phyloP scores from a whole-genome alignment of 2,113 vertebrate genomes.

The Coturnix japonica region DNA sequence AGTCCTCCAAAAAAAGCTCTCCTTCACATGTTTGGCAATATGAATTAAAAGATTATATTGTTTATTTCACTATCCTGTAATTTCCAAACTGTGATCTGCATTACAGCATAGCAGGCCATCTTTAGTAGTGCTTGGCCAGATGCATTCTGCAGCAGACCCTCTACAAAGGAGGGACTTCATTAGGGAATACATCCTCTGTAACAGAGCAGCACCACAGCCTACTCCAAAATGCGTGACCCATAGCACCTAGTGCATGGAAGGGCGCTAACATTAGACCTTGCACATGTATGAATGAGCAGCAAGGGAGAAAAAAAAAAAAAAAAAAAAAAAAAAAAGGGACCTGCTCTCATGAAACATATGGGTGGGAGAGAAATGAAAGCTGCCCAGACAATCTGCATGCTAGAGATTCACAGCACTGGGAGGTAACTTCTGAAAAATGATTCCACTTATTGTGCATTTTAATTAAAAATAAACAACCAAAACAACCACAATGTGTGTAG shows the following conservation, averaged over 20 bases:
- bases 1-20: neutral
- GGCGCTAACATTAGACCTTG: fast-evolving
- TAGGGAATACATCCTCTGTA: neutral
- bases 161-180: neutral
- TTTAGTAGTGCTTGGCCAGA: neutral
- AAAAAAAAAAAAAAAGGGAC: neutral
- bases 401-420: neutral
- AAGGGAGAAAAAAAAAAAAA: neutral
- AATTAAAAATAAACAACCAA: neutral
- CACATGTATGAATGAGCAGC: neutral
- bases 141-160: neutral
- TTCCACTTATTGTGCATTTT: neutral
- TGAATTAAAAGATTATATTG: neutral
- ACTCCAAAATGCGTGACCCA: neutral
- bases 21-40: neutral
- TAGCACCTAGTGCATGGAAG: neutral
- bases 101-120: neutral
- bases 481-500: neutral
- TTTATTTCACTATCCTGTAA: neutral
- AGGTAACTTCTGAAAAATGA: neutral
- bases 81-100: conserved; percentile 9
- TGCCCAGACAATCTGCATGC: neutral
- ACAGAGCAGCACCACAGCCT: neutral
- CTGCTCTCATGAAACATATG: fast-evolving
- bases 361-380: neutral